phyloP scores from a whole-genome alignment of 2,113 vertebrate genomes.

The Neogale vison region DNA sequence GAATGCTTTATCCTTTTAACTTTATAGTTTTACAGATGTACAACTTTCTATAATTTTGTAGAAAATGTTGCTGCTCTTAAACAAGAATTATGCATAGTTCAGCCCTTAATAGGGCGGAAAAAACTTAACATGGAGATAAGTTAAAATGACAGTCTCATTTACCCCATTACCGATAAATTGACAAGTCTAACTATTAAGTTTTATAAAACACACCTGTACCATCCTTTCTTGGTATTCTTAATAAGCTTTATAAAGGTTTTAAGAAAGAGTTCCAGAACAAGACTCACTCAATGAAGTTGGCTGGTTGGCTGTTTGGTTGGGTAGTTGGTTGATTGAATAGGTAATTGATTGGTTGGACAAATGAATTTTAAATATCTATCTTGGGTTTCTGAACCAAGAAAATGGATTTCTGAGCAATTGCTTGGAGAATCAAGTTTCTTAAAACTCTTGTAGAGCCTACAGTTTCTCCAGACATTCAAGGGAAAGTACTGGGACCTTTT shows the following conservation, averaged over 20 bases:
- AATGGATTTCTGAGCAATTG: neutral
- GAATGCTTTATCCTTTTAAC: conserved; percentile 3
- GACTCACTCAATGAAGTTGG: neutral
- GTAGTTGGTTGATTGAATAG: neutral
- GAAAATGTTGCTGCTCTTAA: neutral
- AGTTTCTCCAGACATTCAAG: neutral
- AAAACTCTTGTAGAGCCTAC: neutral
- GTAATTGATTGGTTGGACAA: neutral
- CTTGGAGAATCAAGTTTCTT: conserved; percentile 6
- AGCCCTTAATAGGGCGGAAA: neutral
- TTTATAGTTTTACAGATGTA: neutral
- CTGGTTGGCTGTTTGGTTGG: neutral
- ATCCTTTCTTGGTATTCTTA: neutral
- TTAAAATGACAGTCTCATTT: neutral
- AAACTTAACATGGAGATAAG: conserved; percentile 13
- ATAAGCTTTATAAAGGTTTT: neutral
- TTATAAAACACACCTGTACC: neutral
- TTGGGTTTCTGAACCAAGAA: neutral
- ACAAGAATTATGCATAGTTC: neutral
- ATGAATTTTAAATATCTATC: neutral
- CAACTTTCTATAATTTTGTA: conserved; percentile 31
- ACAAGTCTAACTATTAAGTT: neutral
- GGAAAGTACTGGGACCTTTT: neutral
- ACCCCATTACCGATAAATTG: neutral
- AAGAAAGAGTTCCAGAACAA: neutral